Percentiles rank a stretch among this genome's conserved stretches.
phyloP scores from a whole-genome alignment of 2,797 vertebrate genomes.

The Sciurus carolinensis region DNA sequence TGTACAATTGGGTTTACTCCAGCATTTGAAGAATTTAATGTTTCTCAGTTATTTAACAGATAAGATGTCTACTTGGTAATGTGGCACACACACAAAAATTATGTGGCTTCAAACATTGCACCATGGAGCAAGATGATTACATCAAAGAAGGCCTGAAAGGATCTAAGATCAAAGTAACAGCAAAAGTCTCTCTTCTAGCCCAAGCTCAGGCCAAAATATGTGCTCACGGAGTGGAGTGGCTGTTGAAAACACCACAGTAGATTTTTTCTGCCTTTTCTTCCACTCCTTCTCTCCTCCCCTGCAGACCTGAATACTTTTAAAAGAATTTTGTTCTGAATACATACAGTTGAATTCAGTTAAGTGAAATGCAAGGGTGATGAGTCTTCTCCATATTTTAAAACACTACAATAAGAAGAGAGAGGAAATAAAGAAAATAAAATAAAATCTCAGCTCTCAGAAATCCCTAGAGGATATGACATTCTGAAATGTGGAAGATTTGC shows the following conservation, averaged over 20 bases:
- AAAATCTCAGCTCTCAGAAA: conserved; percentile 53
- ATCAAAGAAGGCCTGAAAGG: neutral
- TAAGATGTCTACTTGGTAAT: conserved; percentile 52
- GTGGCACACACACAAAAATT: neutral
- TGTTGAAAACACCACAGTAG: neutral
- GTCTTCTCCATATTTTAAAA: conserved; percentile 46
- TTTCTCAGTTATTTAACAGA: conserved; percentile 37
- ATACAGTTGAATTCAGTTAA: neutral
- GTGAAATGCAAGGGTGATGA: neutral
- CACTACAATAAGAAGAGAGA: neutral
- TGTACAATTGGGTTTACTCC: neutral
- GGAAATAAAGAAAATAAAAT: conserved; percentile 62
- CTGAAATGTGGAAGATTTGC: conserved; percentile 51
- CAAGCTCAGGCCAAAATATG: neutral
- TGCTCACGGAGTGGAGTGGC: neutral
- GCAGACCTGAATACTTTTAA: too few relatives aligned
- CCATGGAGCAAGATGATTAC: conserved; percentile 5
- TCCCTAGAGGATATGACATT: conserved; percentile 27
- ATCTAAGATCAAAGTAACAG: neutral
- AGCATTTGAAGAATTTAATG: conserved; percentile 50
- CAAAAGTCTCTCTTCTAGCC: neutral
- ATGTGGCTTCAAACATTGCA: neutral
- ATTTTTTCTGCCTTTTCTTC: neutral
- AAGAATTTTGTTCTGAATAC: neutral
- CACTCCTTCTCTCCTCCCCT: neutral